Conservation (phyloP, 2,797 vertebrate species). For the Chloroceryle amazona region DNA sequence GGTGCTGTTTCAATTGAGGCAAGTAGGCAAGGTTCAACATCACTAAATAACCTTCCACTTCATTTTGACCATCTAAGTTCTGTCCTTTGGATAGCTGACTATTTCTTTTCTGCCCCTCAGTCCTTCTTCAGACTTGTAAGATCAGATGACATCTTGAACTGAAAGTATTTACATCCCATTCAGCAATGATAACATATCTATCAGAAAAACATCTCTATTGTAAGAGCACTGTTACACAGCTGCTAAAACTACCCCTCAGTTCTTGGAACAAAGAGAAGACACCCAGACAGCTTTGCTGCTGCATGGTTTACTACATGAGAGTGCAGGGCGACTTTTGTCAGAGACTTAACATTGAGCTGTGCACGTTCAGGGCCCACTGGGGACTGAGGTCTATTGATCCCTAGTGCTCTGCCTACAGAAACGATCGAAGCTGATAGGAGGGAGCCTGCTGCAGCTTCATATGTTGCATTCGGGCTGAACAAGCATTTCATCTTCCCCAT, state of each 20-base stretch:
- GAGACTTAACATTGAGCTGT: neutral
- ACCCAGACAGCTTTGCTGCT: neutral
- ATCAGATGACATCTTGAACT: neutral
- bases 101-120: neutral
- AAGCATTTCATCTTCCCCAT: neutral
- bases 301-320: neutral
- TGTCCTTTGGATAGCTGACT: neutral
- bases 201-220: neutral
- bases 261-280: neutral
- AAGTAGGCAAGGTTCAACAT: neutral
- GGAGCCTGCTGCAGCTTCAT: neutral
- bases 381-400: constrained; percentile 19
- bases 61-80: neutral
- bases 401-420: neutral
- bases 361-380: neutral
- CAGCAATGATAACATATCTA: neutral
- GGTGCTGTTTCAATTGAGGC: neutral
- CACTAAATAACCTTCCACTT: neutral
- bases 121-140: neutral
- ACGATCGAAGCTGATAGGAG: neutral
- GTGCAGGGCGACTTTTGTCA: neutral
- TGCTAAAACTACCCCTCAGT: neutral
- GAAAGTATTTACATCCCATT: neutral
- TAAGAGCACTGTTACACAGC: neutral
- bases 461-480: neutral